Evolutionary conservation across 2,888 invertebrate genomes (phyloP).

Genomic region (Tachina grossa): DNA sequence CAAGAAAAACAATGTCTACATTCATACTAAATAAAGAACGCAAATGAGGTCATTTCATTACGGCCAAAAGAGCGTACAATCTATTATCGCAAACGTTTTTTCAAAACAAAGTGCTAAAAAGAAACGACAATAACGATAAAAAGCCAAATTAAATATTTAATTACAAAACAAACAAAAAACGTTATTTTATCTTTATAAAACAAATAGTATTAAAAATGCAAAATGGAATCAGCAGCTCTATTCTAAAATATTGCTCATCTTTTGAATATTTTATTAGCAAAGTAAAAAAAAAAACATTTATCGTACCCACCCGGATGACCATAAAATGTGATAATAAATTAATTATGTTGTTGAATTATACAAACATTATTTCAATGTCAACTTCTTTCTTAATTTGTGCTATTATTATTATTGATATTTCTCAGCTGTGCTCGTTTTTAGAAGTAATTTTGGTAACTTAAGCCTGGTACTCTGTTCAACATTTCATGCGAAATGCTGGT

Average conservation of each 20-base stretch:
- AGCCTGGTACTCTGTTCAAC: too few species aligned
- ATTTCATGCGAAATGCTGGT: too few species aligned
- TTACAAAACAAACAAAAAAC: constrained; percentile 1
- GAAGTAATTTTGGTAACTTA: too few species aligned
- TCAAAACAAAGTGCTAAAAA: neutral
- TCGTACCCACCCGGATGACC: too few species aligned
- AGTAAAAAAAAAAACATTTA: neutral
- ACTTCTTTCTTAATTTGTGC: too few species aligned
- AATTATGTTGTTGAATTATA: too few species aligned
- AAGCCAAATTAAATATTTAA: constrained; percentile 19
- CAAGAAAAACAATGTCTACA: neutral
- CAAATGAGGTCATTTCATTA: constrained; percentile 37
- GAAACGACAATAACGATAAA: constrained; percentile 15
- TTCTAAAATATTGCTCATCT: neutral
- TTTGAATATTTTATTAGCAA: neutral
- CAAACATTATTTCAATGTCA: too few species aligned
- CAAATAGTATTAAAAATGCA: constrained; percentile 2
- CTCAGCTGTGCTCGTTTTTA: too few species aligned
- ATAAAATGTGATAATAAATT: too few species aligned
- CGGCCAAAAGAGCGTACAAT: neutral
- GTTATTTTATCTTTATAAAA: constrained; percentile 10
- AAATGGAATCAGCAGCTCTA: neutral
- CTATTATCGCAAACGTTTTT: neutral
- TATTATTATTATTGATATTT: too few species aligned
- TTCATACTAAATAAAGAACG: constrained; percentile 3